Evolutionary conservation across 2,888 invertebrate genomes (phyloP), one percentile per base, ranked within the genome.

Genomic region (Euplexia lucipara): DNA sequence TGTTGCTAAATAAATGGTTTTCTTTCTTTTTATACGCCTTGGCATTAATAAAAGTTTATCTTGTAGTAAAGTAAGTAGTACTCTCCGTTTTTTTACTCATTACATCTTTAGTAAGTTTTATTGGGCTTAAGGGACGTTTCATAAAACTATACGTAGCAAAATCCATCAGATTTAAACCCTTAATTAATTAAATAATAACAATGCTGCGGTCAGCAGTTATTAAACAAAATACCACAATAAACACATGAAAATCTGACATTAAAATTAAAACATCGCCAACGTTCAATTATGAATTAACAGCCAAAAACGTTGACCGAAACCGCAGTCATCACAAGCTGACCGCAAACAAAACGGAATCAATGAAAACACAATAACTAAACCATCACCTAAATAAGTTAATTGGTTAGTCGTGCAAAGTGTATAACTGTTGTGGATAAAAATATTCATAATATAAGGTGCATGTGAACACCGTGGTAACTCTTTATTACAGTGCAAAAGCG

Each of bases 401-500:
- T 70, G 44, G 22, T 56, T 61, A 58, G 49, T 70, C 65, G 64
- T 62, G 64, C 63, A 69, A 81, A 81, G 60, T 77, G 70, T 58
- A 67, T 75, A 83, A 71, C 75, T 77, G 75, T 79, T 64, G 45
- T 56, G 57, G 61, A 66, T 79, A 83, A 83, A 71, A 61, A 75
- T 70, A 60, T 73, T 70, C 63, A 73, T 71, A 71, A 79, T 75
- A 71, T 75, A 26, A n/a, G 62, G 60, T 61, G 57, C 69, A 73
- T 69, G 73, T 65, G 76, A 81, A 83, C 73, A 69, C 69, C 54
- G 64, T 76, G 68, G 81, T 78, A 67, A 74, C 71, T 78, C 70
- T 77, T 80, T 85, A 82, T 81, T 79, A 75, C 77, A 51, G 77
- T 45, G 75, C 70, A 79, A 80, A 83, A 79, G 68, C 51, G 54